Evolutionary conservation across 2,888 invertebrate genomes (phyloP).

Genomic region (Melitaea athalia): DNA sequence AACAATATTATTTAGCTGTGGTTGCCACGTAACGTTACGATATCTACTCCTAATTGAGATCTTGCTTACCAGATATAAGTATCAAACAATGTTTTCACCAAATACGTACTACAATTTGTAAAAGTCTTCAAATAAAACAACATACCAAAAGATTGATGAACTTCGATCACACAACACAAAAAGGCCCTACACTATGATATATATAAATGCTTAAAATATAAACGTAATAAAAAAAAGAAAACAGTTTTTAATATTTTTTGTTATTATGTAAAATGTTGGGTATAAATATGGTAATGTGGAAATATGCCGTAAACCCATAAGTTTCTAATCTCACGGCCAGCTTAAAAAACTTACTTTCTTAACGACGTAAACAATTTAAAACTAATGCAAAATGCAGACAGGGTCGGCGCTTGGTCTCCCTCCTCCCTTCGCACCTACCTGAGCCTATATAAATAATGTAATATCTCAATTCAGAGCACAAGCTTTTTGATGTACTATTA

Average conservation of each 20-base stretch:
- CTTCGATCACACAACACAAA: no score
- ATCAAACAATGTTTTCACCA: no score
- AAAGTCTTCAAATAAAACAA: no score
- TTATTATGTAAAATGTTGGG: background rate
- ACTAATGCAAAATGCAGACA: constrained; percentile 79
- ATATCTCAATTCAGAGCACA: constrained; percentile 57
- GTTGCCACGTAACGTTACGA: no score
- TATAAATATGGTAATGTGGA: constrained; percentile 45
- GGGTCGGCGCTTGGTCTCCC: constrained; percentile 56
- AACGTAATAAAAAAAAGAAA: no score
- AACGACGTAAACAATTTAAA: constrained; percentile 82
- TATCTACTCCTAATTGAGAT: no score
- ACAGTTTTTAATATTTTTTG: background rate
- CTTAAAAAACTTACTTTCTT: constrained; percentile 72
- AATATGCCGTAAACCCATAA: constrained; percentile 53
- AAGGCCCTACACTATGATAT: no score
- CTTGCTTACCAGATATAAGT: no score
- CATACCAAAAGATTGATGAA: no score
- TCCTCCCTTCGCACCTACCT: constrained; percentile 53
- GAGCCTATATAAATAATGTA: constrained; percentile 71
- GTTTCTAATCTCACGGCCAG: constrained; percentile 57
- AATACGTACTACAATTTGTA: no score
- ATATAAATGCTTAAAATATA: no score
- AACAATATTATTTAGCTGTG: no score
- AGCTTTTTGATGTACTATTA: constrained; percentile 24